phyloP scores from a whole-genome alignment of 2,888 invertebrate species.

The Lasius platythorax region DNA sequence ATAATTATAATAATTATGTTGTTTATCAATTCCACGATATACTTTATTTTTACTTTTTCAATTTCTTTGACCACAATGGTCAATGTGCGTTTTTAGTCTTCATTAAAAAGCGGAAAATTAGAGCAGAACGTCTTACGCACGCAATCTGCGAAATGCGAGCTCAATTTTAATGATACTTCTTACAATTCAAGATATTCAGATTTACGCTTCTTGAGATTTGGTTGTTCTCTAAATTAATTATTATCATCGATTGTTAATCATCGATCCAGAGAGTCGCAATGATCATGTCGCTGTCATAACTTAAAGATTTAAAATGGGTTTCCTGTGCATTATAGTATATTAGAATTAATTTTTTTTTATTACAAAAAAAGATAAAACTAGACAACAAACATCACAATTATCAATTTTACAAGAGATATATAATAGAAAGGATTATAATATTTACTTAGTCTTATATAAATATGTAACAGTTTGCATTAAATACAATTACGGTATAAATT shows the following conservation, averaged over 20 bases:
- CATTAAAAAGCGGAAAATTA: background rate
- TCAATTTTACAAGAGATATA: constrained; percentile 45
- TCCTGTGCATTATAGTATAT: background rate
- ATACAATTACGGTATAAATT: constrained; percentile 43
- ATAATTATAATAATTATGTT: background rate
- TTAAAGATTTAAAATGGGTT: background rate
- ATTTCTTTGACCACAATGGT: background rate
- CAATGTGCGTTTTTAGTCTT: background rate
- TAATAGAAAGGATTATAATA: constrained; percentile 46
- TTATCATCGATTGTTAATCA: background rate
- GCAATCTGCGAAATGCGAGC: background rate
- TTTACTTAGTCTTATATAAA: constrained; percentile 74
- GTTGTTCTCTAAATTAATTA: constrained; percentile 18
- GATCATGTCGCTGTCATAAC: background rate
- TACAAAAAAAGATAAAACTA: constrained; percentile 73
- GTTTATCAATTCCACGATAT: background rate
- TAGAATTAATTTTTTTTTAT: constrained; percentile 70
- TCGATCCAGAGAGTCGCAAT: background rate
- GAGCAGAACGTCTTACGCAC: background rate
- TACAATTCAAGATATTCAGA: background rate
- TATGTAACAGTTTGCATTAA: constrained; percentile 67
- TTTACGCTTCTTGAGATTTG: background rate
- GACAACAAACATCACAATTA: constrained; percentile 71
- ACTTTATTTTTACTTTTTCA: constrained; percentile 8
- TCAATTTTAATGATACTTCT: constrained; percentile 18